Evolutionary conservation across 2,797 vertebrate genomes (phyloP), one percentile per base, ranked within the genome.

Genomic region (Pipistrellus pipistrellus): DNA sequence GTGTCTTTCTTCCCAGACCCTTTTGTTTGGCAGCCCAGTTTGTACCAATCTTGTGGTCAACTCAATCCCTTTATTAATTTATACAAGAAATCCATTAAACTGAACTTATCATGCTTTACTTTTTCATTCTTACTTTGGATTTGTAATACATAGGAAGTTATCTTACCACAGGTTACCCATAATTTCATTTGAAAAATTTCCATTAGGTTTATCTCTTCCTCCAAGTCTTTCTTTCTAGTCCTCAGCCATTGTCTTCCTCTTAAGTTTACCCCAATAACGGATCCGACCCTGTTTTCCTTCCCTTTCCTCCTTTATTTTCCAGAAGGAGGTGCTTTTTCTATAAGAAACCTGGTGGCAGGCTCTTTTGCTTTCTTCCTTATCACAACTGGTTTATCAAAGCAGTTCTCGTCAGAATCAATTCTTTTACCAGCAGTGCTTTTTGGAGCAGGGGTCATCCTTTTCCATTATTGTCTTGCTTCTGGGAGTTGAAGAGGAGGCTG

Each of bases 401-500:
- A 27, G 77, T 81, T 87, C 27, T 90, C 27, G 21, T 51, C 80
- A 83, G 44, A 78, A 64, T 20, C 8, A 89, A 15, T 48, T 71
- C 3, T 14, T 12, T 30, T 30, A 62, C 27, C 59, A 62, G 59
- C 59, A 30, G 59, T 30, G 59, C 27, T 62, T 23, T 55, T 30
- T 62, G 6, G 59, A 62, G 59, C 27, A 62, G 59, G 59, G 59
- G 59, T 30, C 59, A 30, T 62, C 59, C 59, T 62, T 62, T 62
- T 30, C 59, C 59, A 62, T 30, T 62, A 1, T 7, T 62, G 59
- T 30, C 86, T 95, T 98, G 83, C 97, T 85, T 4, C 96, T 91
- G 35, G 98, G 66, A n/a, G 73, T 53, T 14, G 90, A 51, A 32
- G 85, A 4, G 1, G 91, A 78, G 12, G 97, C 97, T 0, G 7